Percentiles rank a stretch among this genome's conserved stretches.
phyloP scores from a whole-genome alignment of 2,797 vertebrate species.

The Taenioides sp. region DNA sequence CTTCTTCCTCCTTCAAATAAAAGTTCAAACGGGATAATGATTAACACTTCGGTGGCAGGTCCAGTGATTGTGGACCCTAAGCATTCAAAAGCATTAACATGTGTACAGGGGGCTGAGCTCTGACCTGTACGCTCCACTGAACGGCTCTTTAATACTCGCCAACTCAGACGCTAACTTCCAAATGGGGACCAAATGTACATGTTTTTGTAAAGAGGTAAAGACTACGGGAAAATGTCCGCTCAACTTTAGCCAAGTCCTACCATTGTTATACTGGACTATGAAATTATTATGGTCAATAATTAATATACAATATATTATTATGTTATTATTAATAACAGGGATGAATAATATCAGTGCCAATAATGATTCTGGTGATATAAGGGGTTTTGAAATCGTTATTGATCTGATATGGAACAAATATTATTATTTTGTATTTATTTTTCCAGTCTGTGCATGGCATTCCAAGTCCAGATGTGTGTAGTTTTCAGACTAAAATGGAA shows the following conservation, averaged over 20 bases:
- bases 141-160: neutral
- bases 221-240: neutral
- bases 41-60: constrained; percentile 24
- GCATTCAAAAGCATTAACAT: neutral
- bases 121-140: neutral
- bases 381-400: too few species aligned
- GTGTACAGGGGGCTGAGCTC: neutral
- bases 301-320: neutral
- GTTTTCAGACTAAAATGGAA: too few species aligned
- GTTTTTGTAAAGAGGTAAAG: neutral
- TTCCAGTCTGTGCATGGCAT: too few species aligned
- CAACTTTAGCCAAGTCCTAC: neutral
- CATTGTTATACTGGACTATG: neutral
- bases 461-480: too few species aligned
- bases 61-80: constrained; percentile 12
- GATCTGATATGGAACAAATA: too few species aligned
- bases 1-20: constrained; percentile 1
- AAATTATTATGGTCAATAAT: neutral
- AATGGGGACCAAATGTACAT: constrained; percentile 2
- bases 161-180: neutral
- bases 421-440: too few species aligned
- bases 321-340: neutral
- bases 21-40: constrained; percentile 30
- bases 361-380: neutral
- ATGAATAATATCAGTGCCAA: neutral